These are phyloP conservation scores for Furnarius figulus DNA, from an alignment of 2,113 vertebrate species.

Conservation along the genomic window DNA sequence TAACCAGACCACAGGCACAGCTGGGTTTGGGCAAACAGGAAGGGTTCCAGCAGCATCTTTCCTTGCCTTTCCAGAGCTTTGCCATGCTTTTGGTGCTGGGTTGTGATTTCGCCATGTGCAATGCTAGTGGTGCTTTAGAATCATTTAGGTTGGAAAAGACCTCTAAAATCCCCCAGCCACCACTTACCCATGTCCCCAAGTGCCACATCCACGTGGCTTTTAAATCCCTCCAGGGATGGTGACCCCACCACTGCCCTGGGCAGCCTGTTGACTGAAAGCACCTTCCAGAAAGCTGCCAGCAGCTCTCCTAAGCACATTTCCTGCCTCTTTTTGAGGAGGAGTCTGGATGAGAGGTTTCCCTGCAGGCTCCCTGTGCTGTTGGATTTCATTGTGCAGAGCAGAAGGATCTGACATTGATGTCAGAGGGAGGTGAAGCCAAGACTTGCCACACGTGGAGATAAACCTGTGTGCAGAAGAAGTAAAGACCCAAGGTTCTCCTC, in stretches of 20 bases:
- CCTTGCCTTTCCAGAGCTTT: not conserved
- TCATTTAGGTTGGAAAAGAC: accelerated
- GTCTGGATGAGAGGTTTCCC: not conserved
- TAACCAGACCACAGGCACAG: not conserved
- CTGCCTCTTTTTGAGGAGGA: not conserved
- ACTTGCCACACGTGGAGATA: not conserved
- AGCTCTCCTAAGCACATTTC: not conserved
- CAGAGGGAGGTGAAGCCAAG: not conserved
- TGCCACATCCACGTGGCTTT: not conserved
- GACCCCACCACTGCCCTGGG: not conserved
- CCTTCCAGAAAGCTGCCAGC: not conserved
- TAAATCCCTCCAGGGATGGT: not conserved
- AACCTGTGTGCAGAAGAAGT: not conserved
- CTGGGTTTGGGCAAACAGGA: not conserved
- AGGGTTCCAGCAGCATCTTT: not conserved
- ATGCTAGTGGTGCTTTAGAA: not conserved
- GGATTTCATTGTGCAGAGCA: not conserved
- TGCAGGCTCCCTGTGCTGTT: not conserved
- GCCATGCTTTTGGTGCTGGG: accelerated
- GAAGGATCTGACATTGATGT: not conserved
- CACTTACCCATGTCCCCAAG: not conserved
- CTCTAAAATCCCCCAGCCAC: not conserved
- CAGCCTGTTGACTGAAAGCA: not conserved
- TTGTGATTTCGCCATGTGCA: not conserved
- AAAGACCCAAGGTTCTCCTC: not conserved